Evolutionary conservation across 1,140 invertebrate genomes (phyloP).

Genomic region (Drosophila nasuta): DNA sequence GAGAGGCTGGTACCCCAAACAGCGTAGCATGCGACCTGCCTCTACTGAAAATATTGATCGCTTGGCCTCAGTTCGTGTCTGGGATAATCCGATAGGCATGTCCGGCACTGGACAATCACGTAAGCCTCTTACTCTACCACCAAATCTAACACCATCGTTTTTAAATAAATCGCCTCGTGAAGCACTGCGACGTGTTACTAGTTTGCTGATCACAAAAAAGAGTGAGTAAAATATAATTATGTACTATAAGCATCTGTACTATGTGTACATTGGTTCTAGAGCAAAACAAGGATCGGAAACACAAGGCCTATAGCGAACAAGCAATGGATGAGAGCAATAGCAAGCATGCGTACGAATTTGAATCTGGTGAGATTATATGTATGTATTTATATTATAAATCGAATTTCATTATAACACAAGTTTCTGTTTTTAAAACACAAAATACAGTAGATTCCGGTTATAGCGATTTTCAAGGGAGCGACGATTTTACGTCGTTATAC

Average conservation of each 20-base stretch:
- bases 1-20: conserved; percentile 93
- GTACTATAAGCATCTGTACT: background rate
- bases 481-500: too few relatives aligned
- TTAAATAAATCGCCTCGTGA: conserved; percentile 94
- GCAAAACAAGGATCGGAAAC: conserved; percentile 73
- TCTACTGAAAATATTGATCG: conserved; percentile 94
- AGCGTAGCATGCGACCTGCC: conserved; percentile 89
- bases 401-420: too few relatives aligned
- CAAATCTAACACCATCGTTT: conserved; percentile 93
- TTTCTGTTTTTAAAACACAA: too few relatives aligned
- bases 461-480: too few relatives aligned
- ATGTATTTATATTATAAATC: background rate
- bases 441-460: too few relatives aligned
- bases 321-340: conserved; percentile 68
- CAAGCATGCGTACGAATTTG: conserved; percentile 76
- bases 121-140: conserved; percentile 92
- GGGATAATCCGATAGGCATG: conserved; percentile 82
- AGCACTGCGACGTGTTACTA: conserved; percentile 93
- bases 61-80: conserved; percentile 85
- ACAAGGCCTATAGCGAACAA: conserved; percentile 73
- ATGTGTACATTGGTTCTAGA: conserved; percentile 39
- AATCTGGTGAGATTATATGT: conserved; percentile 49
- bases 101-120: conserved; percentile 84
- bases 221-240: conserved; percentile 49
- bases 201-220: conserved; percentile 92